Percentiles rank a stretch among this genome's conserved stretches.
Evolutionary conservation across 2,113 vertebrate species (phyloP).

Genomic region (Ardeotis arabs): DNA sequence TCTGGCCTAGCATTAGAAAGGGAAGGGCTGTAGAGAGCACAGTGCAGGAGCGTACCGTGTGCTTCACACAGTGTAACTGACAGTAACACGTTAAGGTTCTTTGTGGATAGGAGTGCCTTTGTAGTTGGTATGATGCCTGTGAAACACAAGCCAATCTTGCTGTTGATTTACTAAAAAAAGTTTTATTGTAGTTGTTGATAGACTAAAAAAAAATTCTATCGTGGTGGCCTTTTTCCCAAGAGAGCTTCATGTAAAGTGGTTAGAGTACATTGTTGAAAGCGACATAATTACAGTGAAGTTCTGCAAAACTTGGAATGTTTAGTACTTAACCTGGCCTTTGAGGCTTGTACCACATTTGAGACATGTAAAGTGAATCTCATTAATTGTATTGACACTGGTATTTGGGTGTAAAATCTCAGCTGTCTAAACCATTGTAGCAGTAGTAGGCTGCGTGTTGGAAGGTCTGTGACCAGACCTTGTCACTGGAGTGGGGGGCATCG

Average conservation of each 20-base stretch:
- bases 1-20: background rate
- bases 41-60: background rate
- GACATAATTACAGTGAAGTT: background rate
- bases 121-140: background rate
- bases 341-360: background rate
- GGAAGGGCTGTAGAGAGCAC: background rate
- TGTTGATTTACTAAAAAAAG: background rate
- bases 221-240: background rate
- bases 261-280: background rate
- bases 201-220: background rate
- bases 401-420: background rate
- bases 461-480: background rate
- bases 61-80: background rate
- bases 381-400: background rate
- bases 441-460: background rate
- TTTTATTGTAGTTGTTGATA: background rate
- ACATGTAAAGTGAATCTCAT: background rate
- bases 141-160: background rate
- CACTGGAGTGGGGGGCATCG: rapidly evolving
- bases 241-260: background rate
- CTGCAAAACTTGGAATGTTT: background rate
- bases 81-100: background rate
- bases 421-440: background rate
- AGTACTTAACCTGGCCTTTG: background rate
- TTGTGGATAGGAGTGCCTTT: background rate